These are phyloP conservation scores for Incurvaria masculella DNA, from an alignment of 2,888 invertebrate genomes.

Conservation along the genomic window DNA sequence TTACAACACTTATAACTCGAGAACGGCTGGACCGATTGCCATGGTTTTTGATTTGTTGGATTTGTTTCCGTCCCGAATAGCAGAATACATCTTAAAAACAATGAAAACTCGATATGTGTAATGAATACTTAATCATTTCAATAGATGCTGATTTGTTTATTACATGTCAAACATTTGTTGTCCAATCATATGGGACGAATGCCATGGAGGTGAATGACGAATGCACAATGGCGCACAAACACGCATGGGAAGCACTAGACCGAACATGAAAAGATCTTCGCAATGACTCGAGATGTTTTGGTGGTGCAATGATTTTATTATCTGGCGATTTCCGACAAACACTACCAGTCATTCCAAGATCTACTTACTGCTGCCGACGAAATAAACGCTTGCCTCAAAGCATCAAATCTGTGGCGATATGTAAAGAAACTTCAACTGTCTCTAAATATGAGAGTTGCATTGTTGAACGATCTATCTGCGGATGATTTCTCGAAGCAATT, in stretches of 20 bases:
- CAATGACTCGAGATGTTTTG: constrained; percentile 1
- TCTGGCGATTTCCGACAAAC: constrained; percentile 17
- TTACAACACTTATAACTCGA: no score
- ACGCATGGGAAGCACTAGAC: constrained; percentile 2
- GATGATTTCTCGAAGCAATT: constrained; percentile 25
- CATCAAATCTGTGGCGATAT: constrained; percentile 16
- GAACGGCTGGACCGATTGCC: no score
- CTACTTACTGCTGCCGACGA: constrained; percentile 15
- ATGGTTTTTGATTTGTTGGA: no score
- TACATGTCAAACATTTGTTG: no score
- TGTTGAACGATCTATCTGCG: constrained; percentile 17
- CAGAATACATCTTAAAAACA: no score
- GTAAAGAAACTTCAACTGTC: constrained; percentile 7
- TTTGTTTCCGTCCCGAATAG: no score
- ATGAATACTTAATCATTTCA: no score
- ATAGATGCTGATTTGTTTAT: no score
- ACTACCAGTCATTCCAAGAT: constrained; percentile 17
- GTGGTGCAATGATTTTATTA: constrained; percentile 14
- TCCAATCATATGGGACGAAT: no score
- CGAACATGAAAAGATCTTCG: constrained; percentile 5
- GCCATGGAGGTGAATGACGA: no score
- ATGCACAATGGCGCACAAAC: constrained; percentile 4
- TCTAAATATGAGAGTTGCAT: constrained; percentile 5
- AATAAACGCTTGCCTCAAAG: constrained; percentile 17
- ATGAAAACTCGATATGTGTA: no score